phyloP scores from a whole-genome alignment of 2,113 vertebrate species.

The Melanostigma gelatinosum region DNA sequence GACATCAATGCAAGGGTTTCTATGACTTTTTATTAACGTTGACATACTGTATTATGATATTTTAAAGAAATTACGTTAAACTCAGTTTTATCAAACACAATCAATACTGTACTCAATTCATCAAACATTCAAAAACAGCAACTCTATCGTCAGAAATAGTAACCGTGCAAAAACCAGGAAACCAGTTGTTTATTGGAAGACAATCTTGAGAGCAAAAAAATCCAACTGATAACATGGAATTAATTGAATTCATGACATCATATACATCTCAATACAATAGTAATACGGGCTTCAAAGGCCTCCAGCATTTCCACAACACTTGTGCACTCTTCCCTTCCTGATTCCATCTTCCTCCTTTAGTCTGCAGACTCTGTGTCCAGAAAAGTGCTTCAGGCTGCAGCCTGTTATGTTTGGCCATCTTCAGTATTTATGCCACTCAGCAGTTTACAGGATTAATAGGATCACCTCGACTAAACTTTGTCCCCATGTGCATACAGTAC shows the following conservation, averaged over 20 bases:
- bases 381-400: constrained; percentile 55
- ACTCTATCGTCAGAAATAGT: neutral
- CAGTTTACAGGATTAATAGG: constrained; percentile 14
- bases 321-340: constrained; percentile 17
- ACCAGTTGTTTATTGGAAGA: constrained; percentile 82
- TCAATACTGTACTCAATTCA: neutral
- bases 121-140: neutral
- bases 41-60: neutral
- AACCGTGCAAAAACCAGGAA: constrained; percentile 45
- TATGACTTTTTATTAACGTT: neutral
- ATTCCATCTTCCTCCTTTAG: neutral
- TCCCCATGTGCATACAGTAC: constrained; percentile 55
- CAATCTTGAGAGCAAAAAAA: constrained; percentile 66
- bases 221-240: constrained; percentile 62
- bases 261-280: constrained; percentile 59
- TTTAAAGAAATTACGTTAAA: neutral
- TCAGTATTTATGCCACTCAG: constrained; percentile 56
- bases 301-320: constrained; percentile 21
- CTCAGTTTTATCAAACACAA: neutral
- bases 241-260: constrained; percentile 69
- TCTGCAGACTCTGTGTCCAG: constrained; percentile 8
- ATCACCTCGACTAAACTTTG: constrained; percentile 16
- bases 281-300: constrained; percentile 21
- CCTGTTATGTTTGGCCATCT: constrained; percentile 30
- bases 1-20: too few species aligned